A percentile compares a stretch with the other conserved stretches of the same genome.
Conservation (phyloP, 2,888 invertebrate genomes). For the Dolichopus griseipennis region DNA sequence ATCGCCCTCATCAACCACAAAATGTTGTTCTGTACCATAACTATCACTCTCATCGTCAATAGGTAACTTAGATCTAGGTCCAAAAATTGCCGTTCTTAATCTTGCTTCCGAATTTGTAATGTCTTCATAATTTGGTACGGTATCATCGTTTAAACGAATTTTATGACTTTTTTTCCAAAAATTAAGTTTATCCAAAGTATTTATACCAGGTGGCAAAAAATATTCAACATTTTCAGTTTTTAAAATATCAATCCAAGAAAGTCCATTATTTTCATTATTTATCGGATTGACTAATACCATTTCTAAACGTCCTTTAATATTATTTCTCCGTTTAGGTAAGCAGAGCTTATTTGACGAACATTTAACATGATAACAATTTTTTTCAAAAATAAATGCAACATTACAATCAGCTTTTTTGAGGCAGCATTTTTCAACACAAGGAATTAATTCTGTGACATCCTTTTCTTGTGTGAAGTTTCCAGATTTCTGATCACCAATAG, state of each 20-base stretch:
- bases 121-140: constrained; percentile 25
- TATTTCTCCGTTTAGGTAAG: constrained; percentile 54
- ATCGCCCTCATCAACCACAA: constrained; percentile 36
- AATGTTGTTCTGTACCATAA: constrained; percentile 26
- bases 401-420: constrained; percentile 51
- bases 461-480: constrained; percentile 51
- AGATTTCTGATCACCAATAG: constrained; percentile 48
- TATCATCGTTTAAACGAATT: constrained; percentile 26
- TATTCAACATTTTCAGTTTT: constrained; percentile 27
- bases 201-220: constrained; percentile 29
- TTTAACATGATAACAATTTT: constrained; percentile 67
- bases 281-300: constrained; percentile 73
- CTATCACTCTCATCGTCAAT: constrained; percentile 30
- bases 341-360: constrained; percentile 65
- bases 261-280: constrained; percentile 43
- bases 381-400: constrained; percentile 67
- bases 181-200: constrained; percentile 21
- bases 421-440: constrained; percentile 55
- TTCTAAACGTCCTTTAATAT: constrained; percentile 54
- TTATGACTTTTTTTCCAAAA: constrained; percentile 38
- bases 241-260: constrained; percentile 34
- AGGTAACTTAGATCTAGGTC: constrained; percentile 22
- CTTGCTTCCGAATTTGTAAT: not conserved
- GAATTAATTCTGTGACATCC: constrained; percentile 56
- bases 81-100: constrained; percentile 29